Percentiles rank a stretch among this genome's conserved stretches.
Conservation (phyloP, 1,140 invertebrate species). For the Drosophila nigromelanica region DNA sequence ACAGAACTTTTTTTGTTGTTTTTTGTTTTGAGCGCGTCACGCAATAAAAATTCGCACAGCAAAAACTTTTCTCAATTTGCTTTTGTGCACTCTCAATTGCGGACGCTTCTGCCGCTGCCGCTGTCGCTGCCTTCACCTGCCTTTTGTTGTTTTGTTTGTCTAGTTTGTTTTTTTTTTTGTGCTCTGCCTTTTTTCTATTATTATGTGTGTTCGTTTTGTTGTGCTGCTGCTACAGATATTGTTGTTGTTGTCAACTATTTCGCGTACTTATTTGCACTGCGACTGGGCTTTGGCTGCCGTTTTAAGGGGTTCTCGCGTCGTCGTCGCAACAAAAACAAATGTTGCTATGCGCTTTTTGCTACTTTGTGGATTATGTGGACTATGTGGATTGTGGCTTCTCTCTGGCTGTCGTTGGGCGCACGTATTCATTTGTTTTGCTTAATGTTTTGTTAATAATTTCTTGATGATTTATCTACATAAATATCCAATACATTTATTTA, state of each 20-base stretch:
- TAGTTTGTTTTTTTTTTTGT: conserved; percentile 16
- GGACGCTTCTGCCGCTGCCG: conserved; percentile 5
- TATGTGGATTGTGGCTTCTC: conserved; percentile 9
- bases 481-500: conserved; percentile 27
- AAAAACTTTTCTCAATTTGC: conserved; percentile 47
- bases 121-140: conserved; percentile 26
- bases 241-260: conserved; percentile 72
- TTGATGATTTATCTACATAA: conserved; percentile 4
- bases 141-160: conserved; percentile 36
- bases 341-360: conserved; percentile 58
- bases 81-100: conserved; percentile 28
- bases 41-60: conserved; percentile 1
- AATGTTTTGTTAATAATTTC: conserved; percentile 25
- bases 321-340: conserved; percentile 45
- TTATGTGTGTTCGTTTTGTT: conserved; percentile 27
- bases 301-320: conserved; percentile 66
- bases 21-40: conserved; percentile 29
- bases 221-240: conserved; percentile 33
- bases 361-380: conserved; percentile 7
- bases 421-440: background rate
- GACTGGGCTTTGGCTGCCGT: conserved; percentile 50
- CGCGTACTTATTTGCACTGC: conserved; percentile 55
- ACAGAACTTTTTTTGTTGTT: conserved; percentile 21
- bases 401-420: conserved; percentile 13
- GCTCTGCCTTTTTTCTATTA: conserved; percentile 31